Evolutionary conservation across 2,888 invertebrate genomes (phyloP), one percentile per base, ranked within the genome.

Genomic region (Chrysina gloriosa): DNA sequence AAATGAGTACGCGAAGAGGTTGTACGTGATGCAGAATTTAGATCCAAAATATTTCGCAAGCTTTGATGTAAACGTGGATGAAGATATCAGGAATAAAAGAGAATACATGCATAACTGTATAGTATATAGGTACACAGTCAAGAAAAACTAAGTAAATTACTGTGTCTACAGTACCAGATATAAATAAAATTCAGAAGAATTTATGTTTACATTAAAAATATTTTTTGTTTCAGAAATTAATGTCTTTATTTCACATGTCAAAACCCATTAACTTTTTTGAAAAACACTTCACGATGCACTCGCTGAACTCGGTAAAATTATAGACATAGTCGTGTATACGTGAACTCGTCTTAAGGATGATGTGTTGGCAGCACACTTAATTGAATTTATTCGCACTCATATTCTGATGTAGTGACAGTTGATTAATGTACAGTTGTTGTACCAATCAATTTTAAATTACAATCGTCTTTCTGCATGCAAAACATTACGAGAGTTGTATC

Each of bases 161-260:
- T 11, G n/a, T n/a, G 25, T 3, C 9, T 4, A 5, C 21, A 7
- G 19, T 34, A 14, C 19, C 31, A 9, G 25, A 16, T 9, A n/a
- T 52, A 31, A 52, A 52, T 52, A 19, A 31, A 52, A 31, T 29
- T 19, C 19, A 3, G 6, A 16, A 5, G n/a, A 19, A 21, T 31
- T 11, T 52, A 31, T 52, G 9, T 11, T 19, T 31, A 6, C 52
- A 52, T 52, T 52, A 52, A 52, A 52, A 29, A 52, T 31, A 52
- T 19, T 42, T 27, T 25, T 27, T 42, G 14, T 42, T 45, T 29
- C 31, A 16, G 25, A 42, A 61, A 45, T 61, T 42, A 27, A 61
- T 61, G 58, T 61, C 58, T 61, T 61, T 42, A 61, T 61, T 61
- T 61, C 42, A 16, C 16, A 19, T 25, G 42, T 61, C 42, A 42